A percentile compares a stretch with the other conserved stretches of the same genome.
These are phyloP conservation scores for Abrostola triplasia DNA, from an alignment of 2,888 invertebrate genomes.

Conservation along the genomic window DNA sequence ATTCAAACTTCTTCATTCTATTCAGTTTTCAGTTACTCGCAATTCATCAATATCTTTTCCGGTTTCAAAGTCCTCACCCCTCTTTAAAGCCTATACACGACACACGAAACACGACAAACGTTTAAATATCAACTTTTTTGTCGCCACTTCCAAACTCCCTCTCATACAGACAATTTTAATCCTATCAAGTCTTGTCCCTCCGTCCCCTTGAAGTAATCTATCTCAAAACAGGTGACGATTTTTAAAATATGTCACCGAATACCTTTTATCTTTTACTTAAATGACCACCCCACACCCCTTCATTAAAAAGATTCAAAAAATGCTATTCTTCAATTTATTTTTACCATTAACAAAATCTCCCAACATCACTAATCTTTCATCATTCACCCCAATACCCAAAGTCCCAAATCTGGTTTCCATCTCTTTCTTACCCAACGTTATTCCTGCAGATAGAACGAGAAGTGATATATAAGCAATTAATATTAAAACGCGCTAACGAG, in stretches of 20 bases:
- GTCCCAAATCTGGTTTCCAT: conserved; percentile 19
- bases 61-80: too few species aligned
- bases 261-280: not conserved
- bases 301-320: conserved; percentile 27
- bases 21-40: too few species aligned
- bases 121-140: too few species aligned
- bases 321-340: conserved; percentile 40
- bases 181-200: too few species aligned
- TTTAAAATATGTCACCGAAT: not conserved
- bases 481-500: conserved; percentile 60
- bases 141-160: too few species aligned
- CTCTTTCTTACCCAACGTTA: conserved; percentile 11
- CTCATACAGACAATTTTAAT: too few species aligned
- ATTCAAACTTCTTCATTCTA: too few species aligned
- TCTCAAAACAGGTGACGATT: too few species aligned
- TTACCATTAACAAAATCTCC: conserved; percentile 36
- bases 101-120: too few species aligned
- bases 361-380: conserved; percentile 52
- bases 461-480: conserved; percentile 50
- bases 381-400: conserved; percentile 41
- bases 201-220: too few species aligned
- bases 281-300: conserved; percentile 5
- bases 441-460: conserved; percentile 26
- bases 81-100: too few species aligned
- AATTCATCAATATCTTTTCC: too few species aligned